phyloP scores from a whole-genome alignment of 2,113 vertebrate genomes.

The Eurypyga helias region DNA sequence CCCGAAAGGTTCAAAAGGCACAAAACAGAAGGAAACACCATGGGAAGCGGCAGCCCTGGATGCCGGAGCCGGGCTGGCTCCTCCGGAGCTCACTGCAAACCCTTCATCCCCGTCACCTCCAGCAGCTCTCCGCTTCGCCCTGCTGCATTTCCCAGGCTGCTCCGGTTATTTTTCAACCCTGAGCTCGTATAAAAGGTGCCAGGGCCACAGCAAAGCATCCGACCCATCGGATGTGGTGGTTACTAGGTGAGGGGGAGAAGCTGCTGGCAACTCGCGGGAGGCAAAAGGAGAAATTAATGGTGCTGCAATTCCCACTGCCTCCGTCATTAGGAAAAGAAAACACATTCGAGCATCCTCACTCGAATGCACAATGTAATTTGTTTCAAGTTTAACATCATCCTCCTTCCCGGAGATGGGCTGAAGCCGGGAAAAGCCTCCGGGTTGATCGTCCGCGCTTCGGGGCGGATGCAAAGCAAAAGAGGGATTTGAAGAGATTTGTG shows the following conservation, averaged over 20 bases:
- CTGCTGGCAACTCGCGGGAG: neutral
- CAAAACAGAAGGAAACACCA: neutral
- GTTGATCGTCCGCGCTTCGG: rapidly evolving
- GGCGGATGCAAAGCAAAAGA: neutral
- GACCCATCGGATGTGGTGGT: rapidly evolving
- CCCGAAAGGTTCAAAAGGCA: neutral
- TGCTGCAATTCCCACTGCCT: conserved; percentile 26
- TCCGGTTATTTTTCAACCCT: neutral
- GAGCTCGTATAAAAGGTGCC: neutral
- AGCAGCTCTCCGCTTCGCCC: neutral
- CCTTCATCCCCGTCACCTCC: neutral
- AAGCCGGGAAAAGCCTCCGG: neutral
- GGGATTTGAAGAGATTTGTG: neutral
- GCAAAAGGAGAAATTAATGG: neutral
- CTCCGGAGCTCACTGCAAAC: neutral
- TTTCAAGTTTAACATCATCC: neutral
- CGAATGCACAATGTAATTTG: neutral
- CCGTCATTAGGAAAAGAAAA: neutral
- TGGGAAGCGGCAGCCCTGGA: neutral
- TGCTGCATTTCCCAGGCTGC: neutral
- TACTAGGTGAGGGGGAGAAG: neutral
- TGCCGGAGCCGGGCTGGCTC: neutral
- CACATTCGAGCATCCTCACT: neutral
- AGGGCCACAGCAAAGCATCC: neutral
- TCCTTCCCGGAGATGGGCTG: neutral